Conservation (phyloP, 2,797 vertebrate species). For the Tinamus major region DNA sequence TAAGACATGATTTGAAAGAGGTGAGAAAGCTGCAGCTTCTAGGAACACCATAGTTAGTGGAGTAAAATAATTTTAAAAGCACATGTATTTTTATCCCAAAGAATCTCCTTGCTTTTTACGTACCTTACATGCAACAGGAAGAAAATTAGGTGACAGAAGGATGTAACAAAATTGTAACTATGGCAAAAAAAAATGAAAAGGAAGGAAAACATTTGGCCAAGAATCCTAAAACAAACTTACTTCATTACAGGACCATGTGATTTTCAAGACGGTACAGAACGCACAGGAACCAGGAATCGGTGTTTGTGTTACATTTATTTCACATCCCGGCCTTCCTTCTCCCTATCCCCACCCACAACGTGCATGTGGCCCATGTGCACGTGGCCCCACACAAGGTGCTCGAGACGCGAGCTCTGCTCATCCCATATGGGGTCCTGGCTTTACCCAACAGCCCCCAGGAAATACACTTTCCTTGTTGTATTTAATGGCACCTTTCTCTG, state of each 20-base stretch:
- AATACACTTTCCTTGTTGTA: neutral
- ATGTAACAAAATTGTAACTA: neutral
- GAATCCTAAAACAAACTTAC: neutral
- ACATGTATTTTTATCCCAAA: neutral
- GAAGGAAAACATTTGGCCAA: neutral
- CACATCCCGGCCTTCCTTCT: neutral
- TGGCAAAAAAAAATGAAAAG: neutral
- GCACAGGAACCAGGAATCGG: neutral
- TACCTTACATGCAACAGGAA: neutral
- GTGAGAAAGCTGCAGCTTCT: neutral
- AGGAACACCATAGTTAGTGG: neutral
- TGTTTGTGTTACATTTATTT: neutral
- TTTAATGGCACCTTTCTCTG: neutral
- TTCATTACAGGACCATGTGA: neutral
- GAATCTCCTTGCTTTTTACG: neutral
- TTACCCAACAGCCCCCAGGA: neutral
- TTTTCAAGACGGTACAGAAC: neutral
- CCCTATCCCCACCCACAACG: neutral
- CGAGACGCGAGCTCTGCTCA: neutral
- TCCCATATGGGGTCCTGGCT: neutral
- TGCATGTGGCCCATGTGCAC: rapidly evolving
- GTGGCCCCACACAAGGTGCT: neutral
- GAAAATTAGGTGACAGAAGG: neutral
- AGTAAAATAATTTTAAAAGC: neutral
- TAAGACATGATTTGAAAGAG: neutral